phyloP scores from a whole-genome alignment of 2,888 invertebrate genomes.

The Colletes collaris region DNA sequence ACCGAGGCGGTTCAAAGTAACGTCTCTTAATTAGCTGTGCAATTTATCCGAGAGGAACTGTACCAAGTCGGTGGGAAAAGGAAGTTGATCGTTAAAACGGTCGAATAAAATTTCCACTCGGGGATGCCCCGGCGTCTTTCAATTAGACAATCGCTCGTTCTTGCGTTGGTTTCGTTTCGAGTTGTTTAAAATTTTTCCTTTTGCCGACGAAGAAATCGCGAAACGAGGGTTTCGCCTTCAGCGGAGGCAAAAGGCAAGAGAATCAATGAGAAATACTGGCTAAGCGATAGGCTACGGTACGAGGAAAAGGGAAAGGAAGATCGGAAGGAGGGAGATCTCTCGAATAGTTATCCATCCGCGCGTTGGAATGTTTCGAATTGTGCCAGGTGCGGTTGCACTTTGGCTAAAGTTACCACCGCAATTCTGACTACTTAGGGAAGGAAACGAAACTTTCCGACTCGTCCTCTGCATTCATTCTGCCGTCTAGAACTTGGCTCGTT shows the following conservation, averaged over 20 bases:
- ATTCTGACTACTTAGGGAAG: constrained; percentile 35
- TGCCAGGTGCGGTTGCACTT: constrained; percentile 41
- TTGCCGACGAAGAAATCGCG: constrained; percentile 28
- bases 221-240: constrained; percentile 7
- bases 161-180: constrained; percentile 45
- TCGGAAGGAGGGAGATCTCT: constrained; percentile 1
- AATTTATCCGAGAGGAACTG: constrained; percentile 40
- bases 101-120: constrained; percentile 51
- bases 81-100: constrained; percentile 55
- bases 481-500: constrained; percentile 47
- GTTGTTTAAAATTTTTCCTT: constrained; percentile 48
- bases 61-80: background rate
- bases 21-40: constrained; percentile 53
- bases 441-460: constrained; percentile 19
- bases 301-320: constrained; percentile 20
- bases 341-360: constrained; percentile 34
- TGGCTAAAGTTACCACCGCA: constrained; percentile 40
- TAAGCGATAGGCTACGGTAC: background rate
- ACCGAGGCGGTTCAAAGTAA: constrained; percentile 51
- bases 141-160: constrained; percentile 60
- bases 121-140: constrained; percentile 37
- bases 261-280: constrained; percentile 38
- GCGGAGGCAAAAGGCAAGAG: constrained; percentile 5
- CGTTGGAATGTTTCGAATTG: constrained; percentile 35
- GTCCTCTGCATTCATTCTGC: constrained; percentile 13